Evolutionary conservation across 2,113 vertebrate genomes (phyloP).

Genomic region (Catharus fuscescens): DNA sequence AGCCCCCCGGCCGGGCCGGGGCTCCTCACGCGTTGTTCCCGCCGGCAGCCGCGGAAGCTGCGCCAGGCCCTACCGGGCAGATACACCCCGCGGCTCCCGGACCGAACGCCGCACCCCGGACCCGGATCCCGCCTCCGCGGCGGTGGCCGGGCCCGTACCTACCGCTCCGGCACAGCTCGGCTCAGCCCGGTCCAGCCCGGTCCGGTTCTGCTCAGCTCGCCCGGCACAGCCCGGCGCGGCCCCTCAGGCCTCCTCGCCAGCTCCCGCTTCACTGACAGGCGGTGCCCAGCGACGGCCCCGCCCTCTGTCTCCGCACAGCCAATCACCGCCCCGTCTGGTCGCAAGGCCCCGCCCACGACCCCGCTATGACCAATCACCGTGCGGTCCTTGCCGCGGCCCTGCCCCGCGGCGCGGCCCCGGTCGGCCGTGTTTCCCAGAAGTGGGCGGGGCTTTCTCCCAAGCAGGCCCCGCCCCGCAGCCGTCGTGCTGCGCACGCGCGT

Average conservation of each 20-base stretch:
- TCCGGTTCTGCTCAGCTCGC: background rate
- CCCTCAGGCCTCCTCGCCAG: background rate
- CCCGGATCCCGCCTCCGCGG: background rate
- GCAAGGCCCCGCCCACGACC: accelerated
- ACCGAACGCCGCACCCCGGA: too few relatives aligned
- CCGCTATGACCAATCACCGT: background rate
- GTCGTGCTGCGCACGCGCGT: background rate
- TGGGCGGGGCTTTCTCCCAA: background rate
- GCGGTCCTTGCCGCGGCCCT: accelerated
- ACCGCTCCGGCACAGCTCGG: background rate
- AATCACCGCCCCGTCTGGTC: accelerated
- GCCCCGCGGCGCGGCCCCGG: background rate
- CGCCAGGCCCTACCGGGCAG: background rate
- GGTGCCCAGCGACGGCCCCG: background rate
- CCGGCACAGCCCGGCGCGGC: background rate
- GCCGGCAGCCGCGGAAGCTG: background rate
- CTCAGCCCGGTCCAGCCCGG: background rate
- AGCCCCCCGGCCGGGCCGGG: background rate
- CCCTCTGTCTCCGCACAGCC: background rate
- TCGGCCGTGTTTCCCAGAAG: conserved; percentile 10
- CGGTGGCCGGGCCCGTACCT: background rate
- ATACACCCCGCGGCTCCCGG: background rate
- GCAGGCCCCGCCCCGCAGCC: accelerated
- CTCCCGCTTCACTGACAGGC: background rate
- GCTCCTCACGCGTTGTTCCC: background rate